These are phyloP conservation scores for Drosophila carrolli DNA, from an alignment of 1,140 invertebrate species.

Conservation along the genomic window DNA sequence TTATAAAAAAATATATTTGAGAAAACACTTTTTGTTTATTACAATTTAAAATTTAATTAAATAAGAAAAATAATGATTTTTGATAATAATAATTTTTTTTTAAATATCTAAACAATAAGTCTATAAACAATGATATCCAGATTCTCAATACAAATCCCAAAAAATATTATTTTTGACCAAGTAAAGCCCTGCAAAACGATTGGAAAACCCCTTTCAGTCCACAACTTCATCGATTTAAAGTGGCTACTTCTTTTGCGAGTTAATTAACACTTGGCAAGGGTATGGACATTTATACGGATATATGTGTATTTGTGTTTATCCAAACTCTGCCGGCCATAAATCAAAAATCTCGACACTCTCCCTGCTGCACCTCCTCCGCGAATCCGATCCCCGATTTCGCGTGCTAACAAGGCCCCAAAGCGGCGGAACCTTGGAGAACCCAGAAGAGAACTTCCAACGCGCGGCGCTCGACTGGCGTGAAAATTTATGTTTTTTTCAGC, in stretches of 20 bases:
- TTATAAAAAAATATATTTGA: not conserved
- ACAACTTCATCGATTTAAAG: conserved; percentile 6
- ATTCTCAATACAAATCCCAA: too few relatives aligned
- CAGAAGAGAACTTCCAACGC: conserved; percentile 22
- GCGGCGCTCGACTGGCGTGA: conserved; percentile 44
- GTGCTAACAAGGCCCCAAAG: conserved; percentile 69
- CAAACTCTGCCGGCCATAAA: conserved; percentile 63
- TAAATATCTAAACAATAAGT: too few relatives aligned
- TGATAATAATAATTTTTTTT: too few relatives aligned
- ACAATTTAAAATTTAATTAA: too few relatives aligned
- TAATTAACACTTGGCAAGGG: conserved; percentile 37
- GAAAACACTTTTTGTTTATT: too few relatives aligned
- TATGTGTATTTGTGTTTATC: conserved; percentile 23
- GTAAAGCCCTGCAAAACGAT: not conserved
- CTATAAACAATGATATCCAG: too few relatives aligned
- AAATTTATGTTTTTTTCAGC: conserved; percentile 75
- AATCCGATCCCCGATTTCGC: conserved; percentile 55
- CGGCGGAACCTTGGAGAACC: conserved; percentile 56
- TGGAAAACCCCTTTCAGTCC: not conserved
- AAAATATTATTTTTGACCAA: not conserved
- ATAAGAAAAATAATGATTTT: too few relatives aligned
- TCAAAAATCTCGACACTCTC: conserved; percentile 68
- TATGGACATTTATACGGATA: conserved; percentile 23
- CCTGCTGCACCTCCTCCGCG: conserved; percentile 7
- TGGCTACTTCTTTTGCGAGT: conserved; percentile 14